Base-by-base conservation (phyloP, 2,888 invertebrate genomes). In the Biston betularia region DNA sequence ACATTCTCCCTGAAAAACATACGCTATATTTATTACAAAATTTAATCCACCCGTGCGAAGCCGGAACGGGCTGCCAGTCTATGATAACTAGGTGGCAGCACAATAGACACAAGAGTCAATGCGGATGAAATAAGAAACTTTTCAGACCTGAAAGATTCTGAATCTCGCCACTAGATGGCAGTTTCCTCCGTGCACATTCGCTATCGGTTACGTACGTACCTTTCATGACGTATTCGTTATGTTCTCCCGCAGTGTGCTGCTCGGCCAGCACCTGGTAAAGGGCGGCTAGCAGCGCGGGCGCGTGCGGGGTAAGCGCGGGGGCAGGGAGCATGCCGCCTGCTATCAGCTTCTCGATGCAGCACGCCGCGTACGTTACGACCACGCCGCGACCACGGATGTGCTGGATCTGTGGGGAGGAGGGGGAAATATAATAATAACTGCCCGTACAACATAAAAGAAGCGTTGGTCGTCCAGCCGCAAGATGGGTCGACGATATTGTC, bases 221-320 rank as follows among this genome's bases (percentile, higher is more conserved):
- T 95, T 98, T 99, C 98, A 99, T 99, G 8, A 98, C 96, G 84
- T 99, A 99, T 88, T 99, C 99, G 87, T 99, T 99, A 92, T 99
- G 99, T 74, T 71, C 70, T 0, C 52, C 59, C 88, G 99, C 98
- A 86, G 99, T 99, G 92, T 99, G 99, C 74, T 96, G 95, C 0
- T 97, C 97, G 34, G 86, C 95, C 61, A 99, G 93, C 15, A 96
- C 95, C 0, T 91, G 92, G 88, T 99, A 98, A 38, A 99, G 94
- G 62, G 96, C 96, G 7, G 94, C 93, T 11, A 99, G 93, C 55
- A 99, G 89, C 60, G 95, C 93, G 38, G 94, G 94, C 2, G 97
- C 95, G 70, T 97, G 89, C 0, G 97, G 96, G 44, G 94, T 92
- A 44, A 98, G 87, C 66, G 95, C 94, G 57, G 95, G 94, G 24